Base-by-base conservation (phyloP, 2,888 invertebrate genomes). In the Notodonta ziczac region DNA sequence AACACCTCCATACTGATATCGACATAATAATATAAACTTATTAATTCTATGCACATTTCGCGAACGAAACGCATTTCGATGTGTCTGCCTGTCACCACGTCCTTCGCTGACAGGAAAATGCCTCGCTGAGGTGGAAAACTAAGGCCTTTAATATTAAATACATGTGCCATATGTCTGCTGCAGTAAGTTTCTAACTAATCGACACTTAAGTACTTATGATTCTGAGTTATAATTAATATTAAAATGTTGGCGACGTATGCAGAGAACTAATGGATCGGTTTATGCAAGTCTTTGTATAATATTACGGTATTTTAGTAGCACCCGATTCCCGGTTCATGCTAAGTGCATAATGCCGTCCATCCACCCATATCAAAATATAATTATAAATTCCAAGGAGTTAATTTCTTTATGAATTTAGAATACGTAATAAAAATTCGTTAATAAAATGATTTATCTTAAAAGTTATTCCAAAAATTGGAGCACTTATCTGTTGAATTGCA, bases 21-120 rank as follows among this genome's bases (percentile, higher is more conserved):
- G 69, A 73, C 74, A 81, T 78, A 80, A 77, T 80, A 80, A 73
- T 71, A 76, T 81, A 65, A 62, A 68, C 83, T 86, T 85, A 81
- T 61, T 69, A 72, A 86, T 86, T 86, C 86, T 63, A 70, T 76
- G 77, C 86, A 78, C 84, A 82, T 71, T 70, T 75, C 74, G 77
- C 74, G 72, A 78, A 74, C 75, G 79, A 78, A 84, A 77, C 83
- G 84, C 85, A 84, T 85, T 81, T 80, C 81, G 74, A 85, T 78
- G 78, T 82, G 85, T 82, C 73, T 76, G 78, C 77, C 80, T 79
- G 84, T 84, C 86, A 81, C 67, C 71, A 80, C 70, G 83, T 77
- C 85, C 87, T 89, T 85, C 85, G 78, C 61, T 76, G 86, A 81
- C 89, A 90, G 89, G 89, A 90, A 90, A 90, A 90, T 89, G 85